A percentile compares a stretch with the other conserved stretches of the same genome.
Evolutionary conservation across 1,140 invertebrate species (phyloP).

Genomic region (Drosophila ficusphila): DNA sequence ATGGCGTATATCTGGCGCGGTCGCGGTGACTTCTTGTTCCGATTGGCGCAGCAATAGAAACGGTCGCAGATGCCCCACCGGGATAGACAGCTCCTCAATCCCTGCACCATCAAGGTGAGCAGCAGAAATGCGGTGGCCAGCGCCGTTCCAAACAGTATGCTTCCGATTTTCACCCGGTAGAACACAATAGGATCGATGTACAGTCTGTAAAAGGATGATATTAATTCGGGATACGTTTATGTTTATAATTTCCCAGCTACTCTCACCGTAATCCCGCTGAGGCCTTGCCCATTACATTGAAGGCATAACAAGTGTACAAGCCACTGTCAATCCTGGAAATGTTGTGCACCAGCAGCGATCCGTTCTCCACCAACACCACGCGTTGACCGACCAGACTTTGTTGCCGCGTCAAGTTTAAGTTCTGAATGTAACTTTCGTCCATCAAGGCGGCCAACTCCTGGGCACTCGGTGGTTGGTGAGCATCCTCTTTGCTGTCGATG

Average conservation of each 20-base stretch:
- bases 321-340: conserved; percentile 92
- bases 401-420: conserved; percentile 53
- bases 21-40: conserved; percentile 88
- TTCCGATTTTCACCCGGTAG: conserved; percentile 92
- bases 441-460: conserved; percentile 64
- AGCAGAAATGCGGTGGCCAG: conserved; percentile 92
- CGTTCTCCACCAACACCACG: conserved; percentile 87
- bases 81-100: conserved; percentile 88
- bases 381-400: conserved; percentile 69
- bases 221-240: not conserved
- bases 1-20: conserved; percentile 93
- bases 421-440: conserved; percentile 59
- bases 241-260: not conserved
- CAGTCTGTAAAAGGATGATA: conserved; percentile 85
- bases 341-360: conserved; percentile 88
- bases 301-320: conserved; percentile 93
- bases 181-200: conserved; percentile 93
- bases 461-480: conserved; percentile 54
- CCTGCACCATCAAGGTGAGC: conserved; percentile 91
- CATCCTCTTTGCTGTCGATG: conserved; percentile 67
- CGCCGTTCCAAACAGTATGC: conserved; percentile 91
- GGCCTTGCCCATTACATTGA: conserved; percentile 91
- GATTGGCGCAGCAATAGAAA: conserved; percentile 87
- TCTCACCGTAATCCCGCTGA: conserved; percentile 87
- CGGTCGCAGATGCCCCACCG: conserved; percentile 88